Evolutionary conservation across 2,113 vertebrate genomes (phyloP).

Genomic region (Vulpes vulpes): DNA sequence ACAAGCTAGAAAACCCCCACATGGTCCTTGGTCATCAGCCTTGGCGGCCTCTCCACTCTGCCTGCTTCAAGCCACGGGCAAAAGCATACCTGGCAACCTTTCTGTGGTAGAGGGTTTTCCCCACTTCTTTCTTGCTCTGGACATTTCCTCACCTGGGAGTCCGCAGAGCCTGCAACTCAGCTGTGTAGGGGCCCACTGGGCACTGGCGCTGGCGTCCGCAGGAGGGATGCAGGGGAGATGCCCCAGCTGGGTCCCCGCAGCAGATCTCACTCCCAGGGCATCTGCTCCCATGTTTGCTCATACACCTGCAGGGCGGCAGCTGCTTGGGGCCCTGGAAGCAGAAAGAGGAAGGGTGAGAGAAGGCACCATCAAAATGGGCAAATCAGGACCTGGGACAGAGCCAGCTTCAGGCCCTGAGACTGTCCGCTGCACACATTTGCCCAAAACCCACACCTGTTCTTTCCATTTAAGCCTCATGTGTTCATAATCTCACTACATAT

Average conservation of each 20-base stretch:
- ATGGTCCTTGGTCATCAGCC: accelerated
- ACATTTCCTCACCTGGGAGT: background rate
- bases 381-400: background rate
- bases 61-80: background rate
- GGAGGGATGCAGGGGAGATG: accelerated
- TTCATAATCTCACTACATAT: background rate
- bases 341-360: background rate
- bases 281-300: background rate
- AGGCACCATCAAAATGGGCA: background rate
- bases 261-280: accelerated
- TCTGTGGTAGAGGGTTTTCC: accelerated
- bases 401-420: background rate
- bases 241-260: accelerated
- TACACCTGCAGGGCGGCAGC: accelerated
- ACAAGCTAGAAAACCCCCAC: too few relatives aligned
- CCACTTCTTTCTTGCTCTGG: background rate
- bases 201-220: background rate
- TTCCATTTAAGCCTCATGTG: accelerated
- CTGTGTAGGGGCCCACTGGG: accelerated
- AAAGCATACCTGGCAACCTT: background rate
- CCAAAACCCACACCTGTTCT: background rate
- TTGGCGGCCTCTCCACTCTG: accelerated
- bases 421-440: accelerated
- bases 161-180: accelerated
- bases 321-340: background rate